phyloP scores from a whole-genome alignment of 2,797 vertebrate genomes.

The Notamacropus eugenii region DNA sequence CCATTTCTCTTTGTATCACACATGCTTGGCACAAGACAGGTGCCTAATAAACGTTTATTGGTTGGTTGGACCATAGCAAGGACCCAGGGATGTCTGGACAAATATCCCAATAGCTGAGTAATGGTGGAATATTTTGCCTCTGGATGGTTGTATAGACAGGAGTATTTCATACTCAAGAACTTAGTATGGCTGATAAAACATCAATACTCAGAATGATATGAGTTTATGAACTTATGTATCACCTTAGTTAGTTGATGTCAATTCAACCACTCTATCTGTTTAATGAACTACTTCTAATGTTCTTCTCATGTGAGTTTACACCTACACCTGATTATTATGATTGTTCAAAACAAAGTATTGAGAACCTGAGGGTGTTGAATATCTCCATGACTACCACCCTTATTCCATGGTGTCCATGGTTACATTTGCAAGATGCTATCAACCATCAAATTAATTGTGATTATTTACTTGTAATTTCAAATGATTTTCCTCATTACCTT shows the following conservation, averaged over 20 bases:
- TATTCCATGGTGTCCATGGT: not conserved
- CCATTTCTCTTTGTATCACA: not conserved
- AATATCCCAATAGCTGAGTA: not conserved
- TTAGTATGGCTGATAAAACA: not conserved
- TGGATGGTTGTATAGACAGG: not conserved
- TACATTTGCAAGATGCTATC: slow-evolving; percentile 24
- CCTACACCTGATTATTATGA: not conserved
- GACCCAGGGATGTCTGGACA: not conserved
- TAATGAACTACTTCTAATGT: not conserved
- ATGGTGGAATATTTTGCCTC: not conserved
- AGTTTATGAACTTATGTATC: not conserved
- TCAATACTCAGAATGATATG: no score
- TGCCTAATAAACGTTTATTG: not conserved
- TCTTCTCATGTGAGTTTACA: not conserved
- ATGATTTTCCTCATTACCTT: slow-evolving; percentile 46
- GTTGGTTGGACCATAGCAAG: not conserved
- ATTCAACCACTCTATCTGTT: not conserved
- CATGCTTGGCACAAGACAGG: not conserved
- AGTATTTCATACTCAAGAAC: not conserved
- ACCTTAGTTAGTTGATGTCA: not conserved
- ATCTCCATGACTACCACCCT: slow-evolving; percentile 57
- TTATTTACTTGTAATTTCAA: slow-evolving; percentile 42
- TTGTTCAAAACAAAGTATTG: not conserved
- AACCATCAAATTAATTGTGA: slow-evolving; percentile 65
- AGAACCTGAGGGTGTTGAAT: not conserved